Evolutionary conservation across 1,140 invertebrate species (phyloP), one percentile per base, ranked within the genome.

Genomic region (Drosophila asahinai): DNA sequence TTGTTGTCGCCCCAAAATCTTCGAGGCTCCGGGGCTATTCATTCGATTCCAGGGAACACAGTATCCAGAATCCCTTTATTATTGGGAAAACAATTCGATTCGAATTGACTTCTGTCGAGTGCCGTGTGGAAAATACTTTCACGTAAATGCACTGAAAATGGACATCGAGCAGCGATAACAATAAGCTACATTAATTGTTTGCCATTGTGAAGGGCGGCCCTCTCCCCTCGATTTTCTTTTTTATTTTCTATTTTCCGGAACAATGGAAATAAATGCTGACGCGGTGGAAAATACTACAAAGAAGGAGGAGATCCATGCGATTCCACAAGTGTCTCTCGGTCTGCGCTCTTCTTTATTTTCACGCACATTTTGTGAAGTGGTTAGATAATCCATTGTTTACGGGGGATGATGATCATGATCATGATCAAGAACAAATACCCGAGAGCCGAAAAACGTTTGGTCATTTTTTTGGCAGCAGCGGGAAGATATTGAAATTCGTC

Each of bases 341-440:
- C 71, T 22, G 63, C 77, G 78, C 40, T 73, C 67, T 62, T 79
- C 63, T 72, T 72, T 75, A 42, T 84, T 90, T 89, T 77, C 81
- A 89, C 81, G 86, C 81, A 90, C 81, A 40, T 57, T 81, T 81
- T 84, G 65, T 79, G 71, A 83, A 90, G 86, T 81, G 86, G 78
- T 89, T 90, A 89, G 86, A 89, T 89, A 90, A 89, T 89, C 86
- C 86, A 89, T 89, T 89, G 84, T 89, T 89, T 89, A 90, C 83
- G 78, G 74, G 75, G 75, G 67, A 73, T 73, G 67, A 57, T 77
- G 30, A 54, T 54, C 30, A 54, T 22, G 49, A 52, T 51, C 15
- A 52, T 52, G 54, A 57, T 57, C 54, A 25, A 61, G 42, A 48
- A 60, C 63, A 45, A 77, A 59, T 27, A 47, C 17, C 49, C 48